Evolutionary conservation across 2,888 invertebrate genomes (phyloP).

Genomic region (Spicauda simplicius): DNA sequence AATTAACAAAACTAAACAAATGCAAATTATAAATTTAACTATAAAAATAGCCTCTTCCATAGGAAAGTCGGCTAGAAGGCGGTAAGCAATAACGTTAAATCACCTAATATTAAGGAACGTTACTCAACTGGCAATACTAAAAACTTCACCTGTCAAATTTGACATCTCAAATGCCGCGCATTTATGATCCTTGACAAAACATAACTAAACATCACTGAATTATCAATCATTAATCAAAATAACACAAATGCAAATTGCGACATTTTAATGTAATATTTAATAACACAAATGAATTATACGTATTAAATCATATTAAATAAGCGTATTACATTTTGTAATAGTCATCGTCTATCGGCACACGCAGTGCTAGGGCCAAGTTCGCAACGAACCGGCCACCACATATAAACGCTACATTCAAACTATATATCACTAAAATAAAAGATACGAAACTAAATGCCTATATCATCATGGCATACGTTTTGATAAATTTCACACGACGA

Average conservation of each 20-base stretch:
- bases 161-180: background rate
- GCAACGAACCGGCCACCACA: slow-evolving; percentile 43
- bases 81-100: background rate
- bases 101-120: background rate
- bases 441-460: slow-evolving; percentile 34
- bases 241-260: background rate
- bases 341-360: slow-evolving; percentile 41
- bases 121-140: background rate
- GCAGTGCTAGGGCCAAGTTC: slow-evolving; percentile 43
- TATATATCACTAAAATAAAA: slow-evolving; percentile 30
- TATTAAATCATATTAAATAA: slow-evolving; percentile 25
- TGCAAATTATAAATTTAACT: too few species aligned
- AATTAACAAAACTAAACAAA: too few species aligned
- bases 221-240: slow-evolving; percentile 1
- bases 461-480: slow-evolving; percentile 51
- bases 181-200: background rate
- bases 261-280: background rate
- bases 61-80: too few species aligned
- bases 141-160: background rate
- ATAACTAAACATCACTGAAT: background rate
- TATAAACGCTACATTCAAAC: slow-evolving; percentile 8
- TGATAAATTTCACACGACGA: slow-evolving; percentile 41
- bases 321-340: slow-evolving; percentile 35
- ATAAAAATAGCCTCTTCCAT: too few species aligned
- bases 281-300: slow-evolving; percentile 2